Conservation (phyloP, 2,888 invertebrate genomes). For the Punctoribates punctum region DNA sequence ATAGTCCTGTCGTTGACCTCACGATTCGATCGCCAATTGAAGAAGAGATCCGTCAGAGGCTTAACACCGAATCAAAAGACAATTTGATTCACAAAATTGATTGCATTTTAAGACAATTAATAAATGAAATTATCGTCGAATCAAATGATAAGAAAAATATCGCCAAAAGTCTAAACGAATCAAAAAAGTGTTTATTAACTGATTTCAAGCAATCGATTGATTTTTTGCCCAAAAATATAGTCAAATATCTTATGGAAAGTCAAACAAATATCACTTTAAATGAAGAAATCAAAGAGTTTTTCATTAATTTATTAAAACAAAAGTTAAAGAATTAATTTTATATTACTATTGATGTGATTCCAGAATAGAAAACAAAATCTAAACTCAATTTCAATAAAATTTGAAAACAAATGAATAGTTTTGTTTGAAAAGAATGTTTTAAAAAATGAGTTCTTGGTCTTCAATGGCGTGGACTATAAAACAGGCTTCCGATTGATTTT, state of each 20-base stretch:
- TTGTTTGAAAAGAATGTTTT: no score
- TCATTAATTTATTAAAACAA: neutral
- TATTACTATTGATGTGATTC: no score
- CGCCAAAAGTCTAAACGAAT: conserved; percentile 10
- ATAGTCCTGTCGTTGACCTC: neutral
- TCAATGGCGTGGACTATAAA: no score
- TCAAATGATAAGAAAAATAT: neutral
- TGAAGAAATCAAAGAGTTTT: neutral
- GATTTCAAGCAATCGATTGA: conserved; percentile 2
- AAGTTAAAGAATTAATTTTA: no score
- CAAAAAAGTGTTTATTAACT: neutral
- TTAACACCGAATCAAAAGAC: neutral
- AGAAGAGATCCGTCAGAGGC: neutral
- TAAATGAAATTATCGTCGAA: neutral
- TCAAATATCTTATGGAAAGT: neutral
- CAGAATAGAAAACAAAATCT: no score
- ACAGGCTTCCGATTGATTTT: no score
- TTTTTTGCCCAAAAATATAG: neutral
- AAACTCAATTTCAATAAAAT: no score
- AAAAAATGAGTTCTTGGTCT: no score
- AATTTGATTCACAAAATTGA: conserved; percentile 12
- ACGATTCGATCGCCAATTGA: neutral
- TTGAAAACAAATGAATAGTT: no score
- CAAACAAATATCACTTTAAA: neutral
- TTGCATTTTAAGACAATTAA: neutral